phyloP scores from a whole-genome alignment of 2,888 invertebrate species.

The Orgyia antiqua region DNA sequence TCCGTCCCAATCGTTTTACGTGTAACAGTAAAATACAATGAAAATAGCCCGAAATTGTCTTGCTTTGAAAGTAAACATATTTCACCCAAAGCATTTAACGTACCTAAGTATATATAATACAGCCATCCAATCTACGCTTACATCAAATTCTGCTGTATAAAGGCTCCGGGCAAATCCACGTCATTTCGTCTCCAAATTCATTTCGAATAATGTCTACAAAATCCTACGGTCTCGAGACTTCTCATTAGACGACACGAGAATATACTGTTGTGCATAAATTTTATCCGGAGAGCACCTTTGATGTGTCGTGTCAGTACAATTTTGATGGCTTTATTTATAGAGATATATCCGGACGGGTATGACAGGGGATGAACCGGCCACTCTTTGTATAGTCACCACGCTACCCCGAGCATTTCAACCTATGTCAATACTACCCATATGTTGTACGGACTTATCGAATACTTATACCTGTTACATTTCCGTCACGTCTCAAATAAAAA shows the following conservation, averaged over 20 bases:
- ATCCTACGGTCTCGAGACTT: slow-evolving; percentile 8
- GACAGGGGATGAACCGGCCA: slow-evolving; percentile 25
- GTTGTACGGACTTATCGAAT: slow-evolving; percentile 10
- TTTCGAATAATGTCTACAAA: slow-evolving; percentile 15
- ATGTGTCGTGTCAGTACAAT: slow-evolving; percentile 22
- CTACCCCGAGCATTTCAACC: slow-evolving; percentile 19
- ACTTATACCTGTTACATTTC: slow-evolving; percentile 4
- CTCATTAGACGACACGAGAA: slow-evolving; percentile 21
- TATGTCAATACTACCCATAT: slow-evolving; percentile 20
- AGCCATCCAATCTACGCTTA: neutral
- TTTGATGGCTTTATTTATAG: slow-evolving; percentile 22
- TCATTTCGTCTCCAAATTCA: slow-evolving; percentile 14
- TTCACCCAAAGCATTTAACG: no score
- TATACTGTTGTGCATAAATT: slow-evolving; percentile 30
- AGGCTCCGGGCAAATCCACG: neutral
- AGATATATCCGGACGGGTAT: slow-evolving; percentile 23
- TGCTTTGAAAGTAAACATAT: no score
- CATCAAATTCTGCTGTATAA: neutral
- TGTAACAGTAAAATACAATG: no score
- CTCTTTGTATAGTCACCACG: slow-evolving; percentile 28
- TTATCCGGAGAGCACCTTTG: slow-evolving; percentile 29
- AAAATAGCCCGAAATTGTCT: no score
- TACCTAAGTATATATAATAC: no score
- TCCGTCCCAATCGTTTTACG: no score
- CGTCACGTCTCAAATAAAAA: slow-evolving; percentile 6